These are phyloP conservation scores for Sclerodermus sp. DNA, from an alignment of 2,888 invertebrate species.

Conservation along the genomic window DNA sequence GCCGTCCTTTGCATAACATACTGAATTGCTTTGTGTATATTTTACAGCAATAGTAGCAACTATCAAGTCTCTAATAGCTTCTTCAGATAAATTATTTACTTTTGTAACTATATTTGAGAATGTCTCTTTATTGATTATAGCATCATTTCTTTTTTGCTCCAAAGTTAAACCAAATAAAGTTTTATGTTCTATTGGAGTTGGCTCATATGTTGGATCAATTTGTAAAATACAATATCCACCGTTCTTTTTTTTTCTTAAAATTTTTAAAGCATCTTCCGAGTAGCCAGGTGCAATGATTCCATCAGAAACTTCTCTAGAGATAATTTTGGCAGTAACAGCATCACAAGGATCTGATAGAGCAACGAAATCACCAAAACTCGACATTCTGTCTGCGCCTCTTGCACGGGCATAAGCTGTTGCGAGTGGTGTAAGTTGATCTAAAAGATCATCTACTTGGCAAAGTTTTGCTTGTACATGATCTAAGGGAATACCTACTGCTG, in stretches of 20 bases:
- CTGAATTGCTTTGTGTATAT: conserved; percentile 98
- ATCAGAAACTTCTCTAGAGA: conserved; percentile 92
- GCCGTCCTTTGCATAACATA: conserved; percentile 93
- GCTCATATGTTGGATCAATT: conserved; percentile 87
- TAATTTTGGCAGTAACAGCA: conserved; percentile 84
- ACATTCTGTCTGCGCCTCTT: conserved; percentile 97
- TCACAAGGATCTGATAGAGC: conserved; percentile 93
- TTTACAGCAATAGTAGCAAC: conserved; percentile 96
- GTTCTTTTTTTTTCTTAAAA: conserved; percentile 92
- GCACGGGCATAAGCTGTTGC: conserved; percentile 94
- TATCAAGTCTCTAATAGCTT: conserved; percentile 84
- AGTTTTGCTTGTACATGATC: conserved; percentile 76
- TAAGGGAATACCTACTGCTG: conserved; percentile 86
- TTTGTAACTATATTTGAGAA: conserved; percentile 80
- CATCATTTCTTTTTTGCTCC: conserved; percentile 89
- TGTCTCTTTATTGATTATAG: conserved; percentile 72
- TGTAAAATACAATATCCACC: conserved; percentile 89
- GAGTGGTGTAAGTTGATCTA: conserved; percentile 73
- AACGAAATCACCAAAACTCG: conserved; percentile 97
- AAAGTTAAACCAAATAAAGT: conserved; percentile 82
- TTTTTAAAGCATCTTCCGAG: conserved; percentile 75
- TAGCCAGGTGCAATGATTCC: conserved; percentile 98
- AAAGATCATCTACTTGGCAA: conserved; percentile 90
- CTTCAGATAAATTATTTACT: conserved; percentile 68
- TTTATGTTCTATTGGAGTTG: conserved; percentile 78